These are phyloP conservation scores for Aviceda leuphotes DNA, from an alignment of 2,797 vertebrate species.

Conservation along the genomic window DNA sequence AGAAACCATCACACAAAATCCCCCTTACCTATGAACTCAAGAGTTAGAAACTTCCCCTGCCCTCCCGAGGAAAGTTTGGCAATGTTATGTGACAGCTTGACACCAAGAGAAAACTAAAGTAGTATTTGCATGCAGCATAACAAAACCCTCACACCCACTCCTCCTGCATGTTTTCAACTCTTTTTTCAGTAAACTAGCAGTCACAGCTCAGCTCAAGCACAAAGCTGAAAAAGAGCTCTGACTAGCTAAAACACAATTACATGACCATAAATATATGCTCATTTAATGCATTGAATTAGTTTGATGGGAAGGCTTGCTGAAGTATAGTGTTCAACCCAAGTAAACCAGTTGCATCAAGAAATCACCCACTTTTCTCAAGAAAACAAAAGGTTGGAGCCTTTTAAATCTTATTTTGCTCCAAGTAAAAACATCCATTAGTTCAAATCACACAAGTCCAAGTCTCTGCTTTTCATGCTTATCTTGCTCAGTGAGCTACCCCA, in stretches of 20 bases:
- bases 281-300: background rate
- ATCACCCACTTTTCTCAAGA: background rate
- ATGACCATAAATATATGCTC: background rate
- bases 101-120: background rate
- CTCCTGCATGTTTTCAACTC: background rate
- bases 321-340: background rate
- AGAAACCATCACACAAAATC: background rate
- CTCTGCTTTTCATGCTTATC: background rate
- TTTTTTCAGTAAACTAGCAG: background rate
- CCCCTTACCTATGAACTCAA: background rate
- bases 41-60: background rate
- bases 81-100: background rate
- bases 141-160: background rate
- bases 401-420: background rate
- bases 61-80: background rate
- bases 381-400: background rate
- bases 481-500: background rate
- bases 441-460: background rate
- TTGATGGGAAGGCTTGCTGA: background rate
- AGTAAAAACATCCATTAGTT: slow-evolving; percentile 34
- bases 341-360: background rate
- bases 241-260: background rate
- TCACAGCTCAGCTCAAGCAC: background rate
- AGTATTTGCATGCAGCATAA: background rate
- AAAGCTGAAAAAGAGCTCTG: background rate